Conservation (phyloP, 1,140 invertebrate species). For the Limonius californicus region DNA sequence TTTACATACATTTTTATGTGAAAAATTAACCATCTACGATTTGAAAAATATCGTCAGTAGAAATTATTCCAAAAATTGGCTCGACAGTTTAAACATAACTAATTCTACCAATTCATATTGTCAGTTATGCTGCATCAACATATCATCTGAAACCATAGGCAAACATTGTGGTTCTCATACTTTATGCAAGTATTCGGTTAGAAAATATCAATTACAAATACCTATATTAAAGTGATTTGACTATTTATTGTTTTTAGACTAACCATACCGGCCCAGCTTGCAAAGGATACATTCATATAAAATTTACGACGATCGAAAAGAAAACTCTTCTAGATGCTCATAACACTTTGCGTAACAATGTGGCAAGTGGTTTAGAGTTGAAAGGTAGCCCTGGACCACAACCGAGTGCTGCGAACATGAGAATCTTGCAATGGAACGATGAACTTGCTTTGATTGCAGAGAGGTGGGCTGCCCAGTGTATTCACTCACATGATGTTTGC, state of each 20-base stretch:
- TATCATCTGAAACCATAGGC: constrained; percentile 20
- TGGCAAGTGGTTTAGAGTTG: constrained; percentile 50
- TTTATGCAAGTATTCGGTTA: constrained; percentile 31
- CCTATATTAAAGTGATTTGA: not conserved
- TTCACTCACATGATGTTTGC: constrained; percentile 54
- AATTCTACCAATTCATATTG: constrained; percentile 29
- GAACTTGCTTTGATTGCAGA: constrained; percentile 58
- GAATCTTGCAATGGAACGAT: constrained; percentile 57
- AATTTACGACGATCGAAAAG: constrained; percentile 37
- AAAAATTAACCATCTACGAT: no score
- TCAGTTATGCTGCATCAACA: constrained; percentile 33
- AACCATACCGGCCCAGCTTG: constrained; percentile 31
- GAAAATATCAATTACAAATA: not conserved
- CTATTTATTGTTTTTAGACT: constrained; percentile 4
- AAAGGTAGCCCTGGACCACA: constrained; percentile 52
- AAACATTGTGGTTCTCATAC: constrained; percentile 38
- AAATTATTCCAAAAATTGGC: not conserved
- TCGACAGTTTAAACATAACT: not conserved
- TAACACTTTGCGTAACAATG: constrained; percentile 50
- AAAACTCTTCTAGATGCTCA: constrained; percentile 44
- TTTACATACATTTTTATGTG: no score
- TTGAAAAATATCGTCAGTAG: not conserved
- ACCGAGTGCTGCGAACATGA: constrained; percentile 54
- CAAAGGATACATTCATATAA: constrained; percentile 33
- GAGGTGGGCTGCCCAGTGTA: constrained; percentile 61